A percentile compares a stretch with the other conserved stretches of the same genome.
These are phyloP conservation scores for Schizopygopsis pylzovi DNA, from an alignment of 2,797 vertebrate species.

Conservation along the genomic window DNA sequence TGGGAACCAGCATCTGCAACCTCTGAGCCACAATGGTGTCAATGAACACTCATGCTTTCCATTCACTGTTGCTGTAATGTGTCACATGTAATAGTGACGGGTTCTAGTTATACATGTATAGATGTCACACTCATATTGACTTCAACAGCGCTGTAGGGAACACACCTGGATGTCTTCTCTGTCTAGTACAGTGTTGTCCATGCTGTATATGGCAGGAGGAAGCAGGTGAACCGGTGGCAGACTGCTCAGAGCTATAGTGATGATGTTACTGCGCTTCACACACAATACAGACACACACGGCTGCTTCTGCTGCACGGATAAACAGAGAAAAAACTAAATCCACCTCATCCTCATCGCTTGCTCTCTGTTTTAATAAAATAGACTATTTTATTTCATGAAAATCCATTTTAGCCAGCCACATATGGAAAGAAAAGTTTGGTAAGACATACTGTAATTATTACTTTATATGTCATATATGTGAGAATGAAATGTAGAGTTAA, in stretches of 20 bases:
- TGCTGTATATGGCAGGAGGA: constrained; percentile 77
- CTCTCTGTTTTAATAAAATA: background rate
- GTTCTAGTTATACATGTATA: background rate
- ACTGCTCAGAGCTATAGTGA: constrained; percentile 80
- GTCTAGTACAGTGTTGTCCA: constrained; percentile 81
- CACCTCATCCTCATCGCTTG: background rate
- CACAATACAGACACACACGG: constrained; percentile 70
- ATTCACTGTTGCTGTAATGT: background rate
- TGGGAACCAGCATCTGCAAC: constrained; percentile 73
- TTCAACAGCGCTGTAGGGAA: background rate
- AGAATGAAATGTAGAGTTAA: background rate
- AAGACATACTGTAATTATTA: background rate
- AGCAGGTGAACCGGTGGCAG: constrained; percentile 79
- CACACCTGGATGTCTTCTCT: constrained; percentile 80
- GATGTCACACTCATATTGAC: background rate
- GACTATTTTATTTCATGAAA: background rate
- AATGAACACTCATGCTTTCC: background rate
- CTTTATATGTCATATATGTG: background rate
- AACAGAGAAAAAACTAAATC: constrained; percentile 1
- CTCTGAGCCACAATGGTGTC: constrained; percentile 62
- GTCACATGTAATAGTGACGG: background rate
- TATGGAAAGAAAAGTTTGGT: too few species aligned
- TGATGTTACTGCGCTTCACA: constrained; percentile 81
- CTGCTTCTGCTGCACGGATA: constrained; percentile 69
- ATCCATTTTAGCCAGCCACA: background rate